phyloP scores from a whole-genome alignment of 1,140 invertebrate genomes.

The Tetranychus urticae region DNA sequence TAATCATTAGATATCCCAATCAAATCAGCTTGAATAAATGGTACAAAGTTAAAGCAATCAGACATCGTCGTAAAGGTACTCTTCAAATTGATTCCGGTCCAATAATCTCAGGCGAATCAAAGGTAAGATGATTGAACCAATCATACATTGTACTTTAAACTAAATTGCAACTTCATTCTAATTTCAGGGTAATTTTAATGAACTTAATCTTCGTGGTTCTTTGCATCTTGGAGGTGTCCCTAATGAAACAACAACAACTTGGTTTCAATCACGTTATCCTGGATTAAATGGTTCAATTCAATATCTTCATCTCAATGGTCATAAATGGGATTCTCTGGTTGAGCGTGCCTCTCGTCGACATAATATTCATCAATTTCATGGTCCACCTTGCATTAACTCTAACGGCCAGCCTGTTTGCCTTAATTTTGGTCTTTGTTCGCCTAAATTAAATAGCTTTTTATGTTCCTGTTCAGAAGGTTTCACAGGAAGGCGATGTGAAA shows the following conservation, averaged over 20 bases:
- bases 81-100: constrained; percentile 39
- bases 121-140: neutral
- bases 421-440: no score
- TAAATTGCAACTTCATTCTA: neutral
- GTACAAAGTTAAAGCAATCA: constrained; percentile 14
- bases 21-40: neutral
- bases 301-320: constrained; percentile 51
- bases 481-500: no score
- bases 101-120: constrained; percentile 19
- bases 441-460: no score
- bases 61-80: constrained; percentile 37
- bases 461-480: no score
- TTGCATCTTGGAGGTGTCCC: constrained; percentile 62
- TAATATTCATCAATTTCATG: no score
- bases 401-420: no score
- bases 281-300: constrained; percentile 61
- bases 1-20: neutral
- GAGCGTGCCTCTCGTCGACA: no score
- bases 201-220: constrained; percentile 57
- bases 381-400: no score
- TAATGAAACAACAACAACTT: constrained; percentile 39
- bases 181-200: constrained; percentile 40
- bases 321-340: no score
- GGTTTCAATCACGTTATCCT: constrained; percentile 39
- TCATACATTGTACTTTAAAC: no score